Evolutionary conservation across 2,113 vertebrate genomes (phyloP), one percentile per base, ranked within the genome.

Genomic region (Datnioides undecimradiatus): DNA sequence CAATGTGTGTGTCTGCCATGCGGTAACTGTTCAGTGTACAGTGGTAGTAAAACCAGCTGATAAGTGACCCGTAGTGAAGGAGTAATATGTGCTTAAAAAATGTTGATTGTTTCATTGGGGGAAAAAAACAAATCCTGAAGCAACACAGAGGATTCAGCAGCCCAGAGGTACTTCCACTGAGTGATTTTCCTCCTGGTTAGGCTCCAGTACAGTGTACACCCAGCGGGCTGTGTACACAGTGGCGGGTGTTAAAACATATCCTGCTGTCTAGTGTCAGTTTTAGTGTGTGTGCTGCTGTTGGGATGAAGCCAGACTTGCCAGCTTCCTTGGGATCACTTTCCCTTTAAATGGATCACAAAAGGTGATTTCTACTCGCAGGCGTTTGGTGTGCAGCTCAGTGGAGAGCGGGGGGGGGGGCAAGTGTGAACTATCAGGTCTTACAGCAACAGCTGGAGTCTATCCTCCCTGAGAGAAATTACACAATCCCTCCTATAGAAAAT

Each of bases 401-500:
- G 80, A 59, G 82, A 85, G 76, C 41, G 63, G 43, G 57, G 29
- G 63, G 45, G 29, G 66, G 43, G 67, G 72, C 54, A 83, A 46
- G 84, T 92, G 91, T 90, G 90, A 93, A 90, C 82, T 89, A 84
- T 89, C 88, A 76, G 79, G 84, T 92, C 87, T 73, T 90, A 88
- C 67, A 83, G 68, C 79, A 93, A 88, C 89, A 95, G 95, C 95
- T 94, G 96, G 95, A 95, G 94, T 94, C 93, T 95, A 93, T 95
- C 94, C 93, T 94, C 93, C 95, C 93, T 93, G 93, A 95, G 94
- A 96, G 95, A 96, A 96, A 96, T 96, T 94, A 94, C 92, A 94
- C 92, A 93, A 93, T 82, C 93, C 93, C 73, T 87, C 75, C 94
- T 90, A 90, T 93, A 94, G 96, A 89, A 96, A 94, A 96, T 95